Evolutionary conservation across 2,797 vertebrate species (phyloP), one percentile per base, ranked within the genome.

Genomic region (Yasuhikotakia modesta): DNA sequence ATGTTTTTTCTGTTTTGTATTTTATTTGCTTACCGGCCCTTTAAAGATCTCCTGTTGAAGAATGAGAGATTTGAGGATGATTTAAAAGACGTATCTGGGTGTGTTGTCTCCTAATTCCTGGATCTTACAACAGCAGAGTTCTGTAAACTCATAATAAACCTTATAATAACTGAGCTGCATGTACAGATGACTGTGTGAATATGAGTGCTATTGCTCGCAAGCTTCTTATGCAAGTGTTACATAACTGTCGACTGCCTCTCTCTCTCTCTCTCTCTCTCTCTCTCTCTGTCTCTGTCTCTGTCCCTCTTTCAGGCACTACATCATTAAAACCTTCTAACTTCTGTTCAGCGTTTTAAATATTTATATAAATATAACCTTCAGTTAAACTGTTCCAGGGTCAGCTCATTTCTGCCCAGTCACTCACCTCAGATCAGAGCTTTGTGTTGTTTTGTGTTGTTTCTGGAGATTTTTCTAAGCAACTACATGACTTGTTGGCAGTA

Each of bases 201-300:
- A 60, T 17, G 35, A 22, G 27, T 45, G 22, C 22, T 13, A 48
- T 16, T 67, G 52, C 39, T 58, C 22, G 68, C 63, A 58, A 58
- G 52, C 24, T 14, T 58, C 48, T 32, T 60, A 46, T 22, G 24
- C 24, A 68, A 45, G n/a, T 52, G 16, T 65, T 75, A 66, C 24
- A 60, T 35, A 74, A 74, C 60, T 35, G 19, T 10, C 13, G 60
- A 53, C 50, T 64, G 46, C 10, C 11, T 24, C n/a, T 46, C 17
- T 6, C 16, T 12, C 7, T 32, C 12, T 71, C 11, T 66, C 13
- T n/a, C 13, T 11, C 1, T 27, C 22, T 27, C 57, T 58, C 22
- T 53, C 19, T 13, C 50, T 69, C 13, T 14, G 6, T 12, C n/a
- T n/a, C n/a, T n/a, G 11, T n/a, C 53, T 21, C 10, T 22, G 2